A percentile compares a stretch with the other conserved stretches of the same genome.
These are phyloP conservation scores for Siniperca scherzeri DNA, from an alignment of 2,797 vertebrate species.

Conservation along the genomic window DNA sequence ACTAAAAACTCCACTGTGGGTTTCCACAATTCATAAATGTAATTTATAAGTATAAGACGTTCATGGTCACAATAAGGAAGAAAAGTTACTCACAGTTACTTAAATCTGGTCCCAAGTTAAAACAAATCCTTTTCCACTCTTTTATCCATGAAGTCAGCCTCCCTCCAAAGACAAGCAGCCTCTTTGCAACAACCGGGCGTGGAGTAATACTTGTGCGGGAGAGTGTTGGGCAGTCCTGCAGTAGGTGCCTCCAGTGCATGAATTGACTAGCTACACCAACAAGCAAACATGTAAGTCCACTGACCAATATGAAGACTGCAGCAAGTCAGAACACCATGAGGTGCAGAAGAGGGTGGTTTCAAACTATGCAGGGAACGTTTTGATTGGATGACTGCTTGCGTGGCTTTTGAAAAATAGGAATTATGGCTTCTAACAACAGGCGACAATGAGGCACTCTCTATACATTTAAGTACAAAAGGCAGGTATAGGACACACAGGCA, in stretches of 20 bases:
- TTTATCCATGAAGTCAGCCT: not conserved
- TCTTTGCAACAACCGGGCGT: not conserved
- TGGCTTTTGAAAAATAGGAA: slow-evolving; percentile 22
- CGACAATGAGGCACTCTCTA: not conserved
- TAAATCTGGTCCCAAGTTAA: not conserved
- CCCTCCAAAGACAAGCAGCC: not conserved
- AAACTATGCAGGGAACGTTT: not conserved
- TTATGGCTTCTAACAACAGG: not conserved
- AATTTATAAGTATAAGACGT: too few species aligned
- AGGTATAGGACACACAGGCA: not conserved
- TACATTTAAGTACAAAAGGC: not conserved
- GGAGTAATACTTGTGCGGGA: not conserved
- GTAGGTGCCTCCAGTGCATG: not conserved
- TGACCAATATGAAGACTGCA: slow-evolving; percentile 1
- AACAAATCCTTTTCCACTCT: not conserved
- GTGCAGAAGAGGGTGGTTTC: not conserved
- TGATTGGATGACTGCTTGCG: slow-evolving; percentile 21
- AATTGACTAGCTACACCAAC: not conserved
- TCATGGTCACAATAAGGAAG: too few species aligned
- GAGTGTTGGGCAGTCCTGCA: not conserved
- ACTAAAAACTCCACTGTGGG: not conserved
- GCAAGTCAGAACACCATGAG: not conserved
- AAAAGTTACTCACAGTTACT: too few species aligned
- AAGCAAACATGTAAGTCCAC: not conserved
- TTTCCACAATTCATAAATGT: too few species aligned